Base-by-base conservation (phyloP, 2,797 vertebrate species). In the Paedocypris micromegethes region DNA sequence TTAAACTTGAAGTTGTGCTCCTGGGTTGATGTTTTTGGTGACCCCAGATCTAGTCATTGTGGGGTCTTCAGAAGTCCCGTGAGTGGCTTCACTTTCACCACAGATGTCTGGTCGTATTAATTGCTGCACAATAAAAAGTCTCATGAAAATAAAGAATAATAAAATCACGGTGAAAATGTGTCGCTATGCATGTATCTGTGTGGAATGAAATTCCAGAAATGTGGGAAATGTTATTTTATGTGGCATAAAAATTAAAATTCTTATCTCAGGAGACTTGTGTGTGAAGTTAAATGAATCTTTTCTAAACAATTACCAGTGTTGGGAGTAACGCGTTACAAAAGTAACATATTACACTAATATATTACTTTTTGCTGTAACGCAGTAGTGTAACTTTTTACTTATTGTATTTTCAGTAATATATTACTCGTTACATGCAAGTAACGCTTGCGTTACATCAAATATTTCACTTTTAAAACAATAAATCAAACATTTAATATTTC, bases 131-230 rank as follows among this genome's bases (percentile, higher is more conserved):
- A 90, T 23, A 90, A 37, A 52, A 5, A 52, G 48, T 23, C 37
- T 54, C 23, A n/a, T 47, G 7, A 61, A 47, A 61, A 61, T 6
- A 41, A 89, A 90, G 89, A 89, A 90, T 90, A 90, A 9, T 53
- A 59, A 84, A 87, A 91, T 90, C 89, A 90, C 88, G 91, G 90
- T 86, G 89, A 70, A 70, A 90, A 91, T 90, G 89, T 92, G 90
- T 94, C 93, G 90, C 92, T 93, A 93, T 93, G 92, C 92, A 94
- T 94, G 92, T 92, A 91, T 88, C 91, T 92, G 90, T 90, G 90
- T 88, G 91, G 92, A 94, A 92, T 93, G 91, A 91, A 92, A 92
- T 92, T 93, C 90, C 90, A 88, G 85, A 88, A 74, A 90, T 86
- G 87, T 91, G 89, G 86, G 90, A 92, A 77, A 88, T 78, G 77